A percentile compares a stretch with the other conserved stretches of the same genome.
phyloP scores from a whole-genome alignment of 1,140 invertebrate genomes.

The Drosophila subpulchrella region DNA sequence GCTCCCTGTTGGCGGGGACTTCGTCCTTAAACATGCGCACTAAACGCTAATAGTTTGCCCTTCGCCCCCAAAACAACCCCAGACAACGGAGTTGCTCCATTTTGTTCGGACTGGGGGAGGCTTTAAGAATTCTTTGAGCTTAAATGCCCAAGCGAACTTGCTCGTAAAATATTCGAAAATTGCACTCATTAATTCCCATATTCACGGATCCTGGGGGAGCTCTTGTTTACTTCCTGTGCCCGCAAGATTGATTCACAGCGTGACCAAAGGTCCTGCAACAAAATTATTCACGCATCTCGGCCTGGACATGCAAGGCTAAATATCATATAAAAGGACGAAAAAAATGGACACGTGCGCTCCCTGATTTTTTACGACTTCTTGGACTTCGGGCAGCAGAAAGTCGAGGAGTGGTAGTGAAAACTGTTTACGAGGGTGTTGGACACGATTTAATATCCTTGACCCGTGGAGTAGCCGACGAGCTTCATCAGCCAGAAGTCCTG shows the following conservation, averaged over 20 bases:
- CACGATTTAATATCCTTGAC: conserved; percentile 51
- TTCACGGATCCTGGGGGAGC: conserved; percentile 20
- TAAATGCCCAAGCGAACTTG: conserved; percentile 13
- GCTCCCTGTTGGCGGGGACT: conserved; percentile 55
- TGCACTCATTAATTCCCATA: conserved; percentile 51
- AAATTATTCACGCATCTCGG: conserved; percentile 76
- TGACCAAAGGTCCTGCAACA: conserved; percentile 79
- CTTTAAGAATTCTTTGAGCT: conserved; percentile 29
- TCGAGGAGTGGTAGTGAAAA: not conserved
- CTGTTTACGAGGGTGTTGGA: conserved; percentile 49
- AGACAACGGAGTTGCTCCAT: conserved; percentile 56
- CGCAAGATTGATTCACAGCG: conserved; percentile 83
- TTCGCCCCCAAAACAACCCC: conserved; percentile 29
- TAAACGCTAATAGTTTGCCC: conserved; percentile 77
- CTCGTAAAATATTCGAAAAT: conserved; percentile 62
- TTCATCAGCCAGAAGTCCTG: conserved; percentile 34
- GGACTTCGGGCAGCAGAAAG: not conserved
- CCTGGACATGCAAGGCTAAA: conserved; percentile 61
- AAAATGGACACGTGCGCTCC: conserved; percentile 56
- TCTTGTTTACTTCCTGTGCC: conserved; percentile 66
- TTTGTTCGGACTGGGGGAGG: conserved; percentile 48
- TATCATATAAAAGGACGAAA: conserved; percentile 42
- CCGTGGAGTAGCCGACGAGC: conserved; percentile 30
- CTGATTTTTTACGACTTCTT: conserved; percentile 52
- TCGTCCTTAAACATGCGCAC: conserved; percentile 76